Evolutionary conservation across 2,113 vertebrate genomes (phyloP).

Genomic region (Nerophis ophidion): DNA sequence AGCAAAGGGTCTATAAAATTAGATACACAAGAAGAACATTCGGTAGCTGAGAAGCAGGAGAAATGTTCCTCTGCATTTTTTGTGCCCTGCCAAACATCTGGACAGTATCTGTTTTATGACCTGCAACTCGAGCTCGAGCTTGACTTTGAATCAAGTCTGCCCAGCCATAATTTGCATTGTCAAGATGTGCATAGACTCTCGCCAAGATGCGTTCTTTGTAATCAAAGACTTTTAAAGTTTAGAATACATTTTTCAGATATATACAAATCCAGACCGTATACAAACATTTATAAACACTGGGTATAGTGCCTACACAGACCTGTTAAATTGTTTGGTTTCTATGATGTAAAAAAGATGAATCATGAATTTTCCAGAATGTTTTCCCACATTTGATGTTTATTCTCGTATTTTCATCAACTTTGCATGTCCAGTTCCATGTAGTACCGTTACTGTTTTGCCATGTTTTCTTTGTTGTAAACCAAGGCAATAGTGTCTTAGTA

Average conservation of each 20-base stretch:
- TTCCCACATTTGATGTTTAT: too few relatives aligned
- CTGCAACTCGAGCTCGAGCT: slow-evolving; percentile 49
- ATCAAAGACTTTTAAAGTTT: slow-evolving; percentile 14
- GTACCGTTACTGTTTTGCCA: too few relatives aligned
- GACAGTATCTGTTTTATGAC: slow-evolving; percentile 54
- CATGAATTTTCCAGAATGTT: too few relatives aligned
- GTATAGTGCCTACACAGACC: background rate
- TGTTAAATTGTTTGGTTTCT: background rate
- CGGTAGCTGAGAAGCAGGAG: slow-evolving; percentile 29
- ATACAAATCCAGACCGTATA: background rate
- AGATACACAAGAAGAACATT: background rate
- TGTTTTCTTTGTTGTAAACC: too few relatives aligned
- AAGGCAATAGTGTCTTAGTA: too few relatives aligned
- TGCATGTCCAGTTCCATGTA: too few relatives aligned
- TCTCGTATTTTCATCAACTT: too few relatives aligned
- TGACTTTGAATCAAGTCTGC: slow-evolving; percentile 34
- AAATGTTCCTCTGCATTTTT: slow-evolving; percentile 14
- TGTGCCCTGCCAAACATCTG: slow-evolving; percentile 58
- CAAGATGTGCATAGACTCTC: slow-evolving; percentile 16
- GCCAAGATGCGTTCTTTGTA: slow-evolving; percentile 36
- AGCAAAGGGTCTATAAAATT: background rate
- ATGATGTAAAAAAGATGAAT: too few relatives aligned
- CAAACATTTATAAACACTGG: background rate
- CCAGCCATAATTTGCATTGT: slow-evolving; percentile 40
- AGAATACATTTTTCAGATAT: background rate